Conservation (phyloP, 2,888 invertebrate genomes). For the Pachycephus smyrnensis region DNA sequence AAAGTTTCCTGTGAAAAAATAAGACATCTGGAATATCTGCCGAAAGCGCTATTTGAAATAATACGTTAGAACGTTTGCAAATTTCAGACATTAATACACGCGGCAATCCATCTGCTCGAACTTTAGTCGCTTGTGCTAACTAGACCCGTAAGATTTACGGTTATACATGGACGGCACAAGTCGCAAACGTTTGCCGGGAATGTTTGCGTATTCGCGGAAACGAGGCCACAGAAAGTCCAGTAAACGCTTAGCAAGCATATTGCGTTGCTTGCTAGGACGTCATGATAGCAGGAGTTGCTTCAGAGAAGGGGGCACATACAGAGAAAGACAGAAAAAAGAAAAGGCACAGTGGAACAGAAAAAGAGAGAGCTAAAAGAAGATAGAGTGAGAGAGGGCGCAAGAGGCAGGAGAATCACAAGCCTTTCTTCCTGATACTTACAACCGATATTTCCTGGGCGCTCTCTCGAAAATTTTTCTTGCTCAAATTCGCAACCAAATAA, state of each 20-base stretch:
- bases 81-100: neutral
- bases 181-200: neutral
- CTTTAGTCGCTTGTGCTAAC: neutral
- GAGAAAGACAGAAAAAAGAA: conserved; percentile 27
- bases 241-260: conserved; percentile 43
- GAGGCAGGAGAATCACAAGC: conserved; percentile 46
- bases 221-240: conserved; percentile 13
- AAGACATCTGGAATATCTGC: neutral
- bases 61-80: conserved; percentile 28
- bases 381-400: conserved; percentile 14
- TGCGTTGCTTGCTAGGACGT: conserved; percentile 40
- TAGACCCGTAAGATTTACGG: neutral
- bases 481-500: conserved; percentile 95
- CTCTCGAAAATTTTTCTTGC: conserved; percentile 95
- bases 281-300: conserved; percentile 32
- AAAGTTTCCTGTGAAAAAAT: neutral
- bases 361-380: conserved; percentile 14
- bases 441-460: conserved; percentile 89
- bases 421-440: conserved; percentile 73
- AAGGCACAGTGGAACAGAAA: conserved; percentile 15
- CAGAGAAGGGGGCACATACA: neutral
- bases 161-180: neutral
- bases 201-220: conserved; percentile 10
- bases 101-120: neutral
- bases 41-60: conserved; percentile 30